phyloP scores from a whole-genome alignment of 2,113 vertebrate species.

The Upupa epops region DNA sequence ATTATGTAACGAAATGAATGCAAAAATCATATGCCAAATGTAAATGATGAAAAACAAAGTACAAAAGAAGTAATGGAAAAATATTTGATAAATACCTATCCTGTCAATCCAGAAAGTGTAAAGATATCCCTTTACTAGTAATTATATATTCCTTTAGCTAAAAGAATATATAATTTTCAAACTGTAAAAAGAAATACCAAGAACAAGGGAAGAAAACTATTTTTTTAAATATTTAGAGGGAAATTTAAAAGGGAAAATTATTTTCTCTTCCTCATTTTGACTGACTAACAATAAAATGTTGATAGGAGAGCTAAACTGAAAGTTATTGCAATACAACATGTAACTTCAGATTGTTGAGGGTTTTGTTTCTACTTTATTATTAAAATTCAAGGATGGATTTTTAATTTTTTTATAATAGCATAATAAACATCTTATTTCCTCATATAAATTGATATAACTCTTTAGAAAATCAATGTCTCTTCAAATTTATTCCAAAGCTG shows the following conservation, averaged over 20 bases:
- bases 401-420: not conserved
- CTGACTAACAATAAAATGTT: not conserved
- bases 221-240: not conserved
- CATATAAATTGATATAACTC: not conserved
- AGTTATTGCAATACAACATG: not conserved
- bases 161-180: not conserved
- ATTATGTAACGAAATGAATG: not conserved
- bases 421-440: not conserved
- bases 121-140: not conserved
- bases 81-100: not conserved
- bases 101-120: not conserved
- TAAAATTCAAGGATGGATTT: rapidly evolving
- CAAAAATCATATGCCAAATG: not conserved
- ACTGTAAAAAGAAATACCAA: not conserved
- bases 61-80: not conserved
- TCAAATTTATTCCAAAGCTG: not conserved
- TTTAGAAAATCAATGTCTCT: not conserved
- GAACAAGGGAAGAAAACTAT: not conserved
- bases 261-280: not conserved
- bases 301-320: not conserved
- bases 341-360: not conserved
- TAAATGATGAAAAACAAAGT: not conserved
- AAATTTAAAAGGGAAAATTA: not conserved
- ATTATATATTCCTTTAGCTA: not conserved
- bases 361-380: not conserved